Conservation (phyloP, 2,797 vertebrate genomes). For the Craterocephalus amniculus region DNA sequence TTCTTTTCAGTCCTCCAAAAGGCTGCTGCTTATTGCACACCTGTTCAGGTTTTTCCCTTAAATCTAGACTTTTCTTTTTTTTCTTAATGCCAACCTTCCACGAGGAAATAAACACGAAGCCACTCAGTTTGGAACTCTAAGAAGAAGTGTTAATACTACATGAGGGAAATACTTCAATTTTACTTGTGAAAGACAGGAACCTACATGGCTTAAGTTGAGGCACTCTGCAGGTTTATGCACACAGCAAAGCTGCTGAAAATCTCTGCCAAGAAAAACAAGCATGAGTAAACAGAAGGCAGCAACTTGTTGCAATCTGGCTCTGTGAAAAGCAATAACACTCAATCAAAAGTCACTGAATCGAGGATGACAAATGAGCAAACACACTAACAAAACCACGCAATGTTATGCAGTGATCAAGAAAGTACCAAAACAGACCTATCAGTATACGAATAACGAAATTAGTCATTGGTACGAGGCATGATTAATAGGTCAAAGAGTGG, state of each 20-base stretch:
- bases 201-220: background rate
- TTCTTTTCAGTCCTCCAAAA: background rate
- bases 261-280: constrained; percentile 46
- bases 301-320: constrained; percentile 17
- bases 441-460: constrained; percentile 24
- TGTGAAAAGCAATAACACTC: constrained; percentile 21
- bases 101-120: constrained; percentile 11
- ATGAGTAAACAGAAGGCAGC: constrained; percentile 35
- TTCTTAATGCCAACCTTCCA: constrained; percentile 5
- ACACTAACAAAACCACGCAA: background rate
- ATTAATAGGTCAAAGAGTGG: constrained; percentile 75
- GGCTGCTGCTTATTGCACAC: background rate
- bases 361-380: constrained; percentile 3
- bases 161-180: background rate
- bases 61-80: background rate
- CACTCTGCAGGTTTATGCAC: background rate
- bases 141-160: constrained; percentile 5
- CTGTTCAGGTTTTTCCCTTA: background rate
- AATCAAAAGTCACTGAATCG: background rate
- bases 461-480: constrained; percentile 24
- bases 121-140: constrained; percentile 9
- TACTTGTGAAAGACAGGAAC: background rate
- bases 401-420: constrained; percentile 35
- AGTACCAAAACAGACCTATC: constrained; percentile 39
- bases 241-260: constrained; percentile 10